Base-by-base conservation (phyloP, 2,888 invertebrate species). In the Halocaridina rubra region DNA sequence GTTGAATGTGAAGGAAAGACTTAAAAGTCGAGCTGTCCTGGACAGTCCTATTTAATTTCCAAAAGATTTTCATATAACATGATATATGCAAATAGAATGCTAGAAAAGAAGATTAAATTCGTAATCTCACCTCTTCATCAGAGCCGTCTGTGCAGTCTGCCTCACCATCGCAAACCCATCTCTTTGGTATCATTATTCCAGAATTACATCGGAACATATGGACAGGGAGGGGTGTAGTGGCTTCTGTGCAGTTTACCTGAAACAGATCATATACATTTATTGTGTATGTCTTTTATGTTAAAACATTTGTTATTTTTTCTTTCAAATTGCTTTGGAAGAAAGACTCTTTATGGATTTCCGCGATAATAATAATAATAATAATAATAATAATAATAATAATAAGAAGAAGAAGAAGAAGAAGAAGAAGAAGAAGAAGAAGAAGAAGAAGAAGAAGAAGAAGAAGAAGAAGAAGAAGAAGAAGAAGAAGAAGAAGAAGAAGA, bases 81-180 rank as follows among this genome's bases (percentile, higher is more conserved):
- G n/a, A n/a, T n/a, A n/a, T n/a, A n/a, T n/a, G n/a, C n/a, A n/a
- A n/a, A n/a, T n/a, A n/a, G n/a, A n/a, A n/a, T n/a, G n/a, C n/a
- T n/a, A n/a, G n/a, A n/a, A n/a, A n/a, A n/a, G n/a, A n/a, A n/a
- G n/a, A n/a, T n/a, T n/a, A n/a, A n/a, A n/a, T n/a, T n/a, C n/a
- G n/a, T n/a, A n/a, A n/a, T n/a, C n/a, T 74, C 46, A 80, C 86
- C 71, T 39, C 69, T 53, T 87, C 87, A 53, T 87, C 87, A 13
- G 79, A 61, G 7, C 53, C 76, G 30, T 87, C 87, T 53, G 32
- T 75, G 39, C 87, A 87, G 46, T 87, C 87, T 5, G 59, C 59
- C 30, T 80, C 79, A 5, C 87, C 87, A 76, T 87, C 87, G 61
- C 87, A 87, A 33, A 61, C 57, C 86, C 86, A 86, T 2, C 69